Evolutionary conservation across 2,797 vertebrate genomes (phyloP).

Genomic region (Spinus pinus): DNA sequence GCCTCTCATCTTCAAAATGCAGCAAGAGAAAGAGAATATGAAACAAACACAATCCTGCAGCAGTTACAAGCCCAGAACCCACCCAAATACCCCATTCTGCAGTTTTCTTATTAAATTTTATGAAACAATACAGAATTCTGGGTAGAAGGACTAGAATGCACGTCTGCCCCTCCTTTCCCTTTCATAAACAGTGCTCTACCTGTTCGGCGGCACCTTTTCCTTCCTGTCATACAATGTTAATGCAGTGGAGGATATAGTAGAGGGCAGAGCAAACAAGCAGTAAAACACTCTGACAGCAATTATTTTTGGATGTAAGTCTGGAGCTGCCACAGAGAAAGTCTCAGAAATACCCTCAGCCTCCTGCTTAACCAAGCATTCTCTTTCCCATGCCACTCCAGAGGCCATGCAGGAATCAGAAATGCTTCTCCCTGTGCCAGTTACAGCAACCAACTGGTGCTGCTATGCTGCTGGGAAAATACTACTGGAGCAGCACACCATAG

Average conservation of each 20-base stretch:
- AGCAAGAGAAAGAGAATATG: background rate
- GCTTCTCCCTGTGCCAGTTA: background rate
- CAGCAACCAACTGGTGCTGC: background rate
- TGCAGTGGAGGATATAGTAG: background rate
- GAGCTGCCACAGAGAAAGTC: background rate
- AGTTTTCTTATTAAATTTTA: background rate
- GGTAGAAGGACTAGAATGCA: background rate
- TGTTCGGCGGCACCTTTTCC: background rate
- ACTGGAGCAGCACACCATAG: background rate
- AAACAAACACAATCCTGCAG: background rate
- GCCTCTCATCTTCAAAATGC: background rate
- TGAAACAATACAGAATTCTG: background rate
- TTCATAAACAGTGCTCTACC: background rate
- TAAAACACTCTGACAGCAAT: background rate
- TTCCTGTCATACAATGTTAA: background rate
- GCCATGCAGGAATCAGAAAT: background rate
- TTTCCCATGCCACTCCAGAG: background rate
- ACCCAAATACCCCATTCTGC: background rate
- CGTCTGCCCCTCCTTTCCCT: background rate
- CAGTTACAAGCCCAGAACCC: background rate
- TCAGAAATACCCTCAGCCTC: background rate
- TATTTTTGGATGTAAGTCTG: background rate
- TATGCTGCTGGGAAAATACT: background rate
- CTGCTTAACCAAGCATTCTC: background rate
- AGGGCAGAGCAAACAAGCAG: background rate